Percentiles rank a stretch among this genome's conserved stretches.
These are phyloP conservation scores for Rana temporaria DNA, from an alignment of 2,113 vertebrate species.

Conservation along the genomic window DNA sequence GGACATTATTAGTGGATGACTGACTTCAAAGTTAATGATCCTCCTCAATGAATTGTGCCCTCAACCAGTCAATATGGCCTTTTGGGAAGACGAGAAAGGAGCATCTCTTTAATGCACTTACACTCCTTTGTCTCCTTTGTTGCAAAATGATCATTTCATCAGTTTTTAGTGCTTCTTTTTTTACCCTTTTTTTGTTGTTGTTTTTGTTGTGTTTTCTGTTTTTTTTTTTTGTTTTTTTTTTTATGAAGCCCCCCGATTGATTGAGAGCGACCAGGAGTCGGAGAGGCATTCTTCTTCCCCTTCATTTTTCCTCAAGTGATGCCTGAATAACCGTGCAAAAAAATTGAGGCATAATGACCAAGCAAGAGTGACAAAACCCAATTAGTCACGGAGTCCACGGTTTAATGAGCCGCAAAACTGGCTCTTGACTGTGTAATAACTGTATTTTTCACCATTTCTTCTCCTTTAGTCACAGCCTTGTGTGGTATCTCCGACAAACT, in stretches of 20 bases:
- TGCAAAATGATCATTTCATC: conserved; percentile 87
- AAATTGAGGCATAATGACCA: conserved; percentile 98
- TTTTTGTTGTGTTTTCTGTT: conserved; percentile 19
- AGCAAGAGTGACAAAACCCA: conserved; percentile 92
- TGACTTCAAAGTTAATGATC: conserved; percentile 89
- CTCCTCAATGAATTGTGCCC: conserved; percentile 79
- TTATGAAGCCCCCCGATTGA: conserved; percentile 77
- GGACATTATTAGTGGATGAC: conserved; percentile 85
- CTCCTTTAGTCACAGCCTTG: conserved; percentile 97
- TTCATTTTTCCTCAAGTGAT: conserved; percentile 89
- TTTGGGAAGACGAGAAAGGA: conserved; percentile 76
- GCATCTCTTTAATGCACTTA: conserved; percentile 83
- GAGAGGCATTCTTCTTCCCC: conserved; percentile 77
- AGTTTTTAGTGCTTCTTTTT: conserved; percentile 75
- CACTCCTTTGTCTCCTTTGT: conserved; percentile 82
- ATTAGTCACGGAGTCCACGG: conserved; percentile 98
- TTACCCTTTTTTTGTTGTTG: neutral
- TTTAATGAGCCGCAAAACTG: conserved; percentile 97
- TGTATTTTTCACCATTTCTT: conserved; percentile 95
- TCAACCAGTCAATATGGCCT: conserved; percentile 78
- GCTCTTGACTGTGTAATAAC: conserved; percentile 97
- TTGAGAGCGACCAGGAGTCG: conserved; percentile 70
- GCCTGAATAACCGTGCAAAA: conserved; percentile 94
- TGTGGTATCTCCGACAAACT: conserved; percentile 95
- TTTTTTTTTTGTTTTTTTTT: conserved; percentile 66